Conservation (phyloP, 2,888 invertebrate genomes). For the Neoitamus cyanurus region DNA sequence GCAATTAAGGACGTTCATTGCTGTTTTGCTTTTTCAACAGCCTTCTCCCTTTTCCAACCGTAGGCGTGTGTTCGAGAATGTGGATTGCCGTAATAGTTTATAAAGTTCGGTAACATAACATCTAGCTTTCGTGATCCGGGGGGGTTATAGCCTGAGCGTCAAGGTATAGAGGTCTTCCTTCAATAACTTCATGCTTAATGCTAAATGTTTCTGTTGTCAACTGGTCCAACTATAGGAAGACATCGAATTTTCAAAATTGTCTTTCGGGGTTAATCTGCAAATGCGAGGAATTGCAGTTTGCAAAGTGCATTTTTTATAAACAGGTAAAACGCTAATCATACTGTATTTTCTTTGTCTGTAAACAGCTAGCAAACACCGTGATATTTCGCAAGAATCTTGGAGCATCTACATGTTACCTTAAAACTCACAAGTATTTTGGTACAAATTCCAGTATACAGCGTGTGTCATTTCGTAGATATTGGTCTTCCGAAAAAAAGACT, state of each 20-base stretch:
- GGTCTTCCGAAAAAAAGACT: too few relatives aligned
- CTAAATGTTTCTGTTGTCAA: neutral
- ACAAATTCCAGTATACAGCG: too few relatives aligned
- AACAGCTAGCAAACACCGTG: neutral
- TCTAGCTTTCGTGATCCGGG: conserved; percentile 96
- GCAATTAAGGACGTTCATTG: conserved; percentile 90
- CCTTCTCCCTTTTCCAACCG: conserved; percentile 98
- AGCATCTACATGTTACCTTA: too few relatives aligned
- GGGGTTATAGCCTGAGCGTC: conserved; percentile 98
- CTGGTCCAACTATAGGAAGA: neutral
- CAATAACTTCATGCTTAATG: conserved; percentile 51
- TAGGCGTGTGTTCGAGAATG: conserved; percentile 98
- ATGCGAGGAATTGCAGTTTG: neutral
- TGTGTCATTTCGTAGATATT: too few relatives aligned
- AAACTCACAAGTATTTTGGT: too few relatives aligned
- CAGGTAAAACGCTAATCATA: neutral
- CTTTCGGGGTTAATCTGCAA: neutral
- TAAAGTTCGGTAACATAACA: conserved; percentile 94
- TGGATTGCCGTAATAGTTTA: conserved; percentile 93
- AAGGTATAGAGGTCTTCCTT: conserved; percentile 89
- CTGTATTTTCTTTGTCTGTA: neutral
- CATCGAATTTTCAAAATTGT: neutral
- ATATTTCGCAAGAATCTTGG: too few relatives aligned
- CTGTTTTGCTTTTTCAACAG: conserved; percentile 91
- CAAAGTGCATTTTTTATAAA: neutral